These are phyloP conservation scores for Limnephilus lunatus DNA, from an alignment of 2,888 invertebrate species.

Conservation along the genomic window DNA sequence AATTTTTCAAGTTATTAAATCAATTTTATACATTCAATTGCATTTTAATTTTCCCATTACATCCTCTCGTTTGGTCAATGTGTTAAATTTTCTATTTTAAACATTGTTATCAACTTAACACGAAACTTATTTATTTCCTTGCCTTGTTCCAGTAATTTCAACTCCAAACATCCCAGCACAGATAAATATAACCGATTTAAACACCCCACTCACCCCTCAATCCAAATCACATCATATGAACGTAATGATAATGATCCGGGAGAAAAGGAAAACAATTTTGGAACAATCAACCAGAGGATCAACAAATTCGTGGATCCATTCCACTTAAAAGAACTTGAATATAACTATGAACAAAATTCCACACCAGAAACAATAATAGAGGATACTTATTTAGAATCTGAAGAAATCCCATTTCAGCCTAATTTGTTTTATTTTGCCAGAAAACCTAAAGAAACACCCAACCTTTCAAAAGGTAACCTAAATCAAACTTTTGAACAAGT, in stretches of 20 bases:
- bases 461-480: not conserved
- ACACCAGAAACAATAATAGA: conserved; percentile 4
- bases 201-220: conserved; percentile 4
- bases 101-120: not conserved
- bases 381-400: conserved; percentile 33
- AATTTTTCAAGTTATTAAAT: conserved; percentile 12
- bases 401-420: conserved; percentile 52
- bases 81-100: not conserved
- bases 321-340: not conserved
- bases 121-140: not conserved
- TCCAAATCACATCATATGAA: not conserved
- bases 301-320: not conserved
- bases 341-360: not conserved
- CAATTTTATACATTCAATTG: not conserved
- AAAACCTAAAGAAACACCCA: not conserved
- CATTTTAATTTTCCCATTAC: not conserved
- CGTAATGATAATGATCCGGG: not conserved
- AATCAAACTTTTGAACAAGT: conserved; percentile 15
- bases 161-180: conserved; percentile 5
- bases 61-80: not conserved
- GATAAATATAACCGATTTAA: not conserved
- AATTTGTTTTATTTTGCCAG: conserved; percentile 42
- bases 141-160: conserved; percentile 35
- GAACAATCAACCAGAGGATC: not conserved
- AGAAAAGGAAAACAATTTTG: not conserved